phyloP scores from a whole-genome alignment of 2,113 vertebrate genomes.

The Pica pica region DNA sequence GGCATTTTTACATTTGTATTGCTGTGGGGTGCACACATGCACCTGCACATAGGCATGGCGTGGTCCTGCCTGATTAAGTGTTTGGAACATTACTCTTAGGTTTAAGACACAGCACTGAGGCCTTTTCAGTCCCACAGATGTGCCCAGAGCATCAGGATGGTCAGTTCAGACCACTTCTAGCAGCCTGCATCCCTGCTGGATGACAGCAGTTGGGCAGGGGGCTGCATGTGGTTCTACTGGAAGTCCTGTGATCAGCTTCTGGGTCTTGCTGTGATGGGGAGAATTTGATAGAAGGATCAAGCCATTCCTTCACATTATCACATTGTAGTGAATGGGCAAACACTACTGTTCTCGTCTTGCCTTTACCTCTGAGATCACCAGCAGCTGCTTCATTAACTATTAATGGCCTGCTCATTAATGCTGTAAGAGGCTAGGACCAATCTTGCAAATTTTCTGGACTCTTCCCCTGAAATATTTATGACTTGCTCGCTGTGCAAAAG shows the following conservation, averaged over 20 bases:
- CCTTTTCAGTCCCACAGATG: neutral
- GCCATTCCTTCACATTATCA: neutral
- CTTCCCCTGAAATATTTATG: constrained; percentile 59
- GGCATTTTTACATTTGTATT: neutral
- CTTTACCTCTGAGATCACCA: constrained; percentile 46
- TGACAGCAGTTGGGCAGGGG: neutral
- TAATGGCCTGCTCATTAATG: constrained; percentile 61
- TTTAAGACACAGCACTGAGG: neutral
- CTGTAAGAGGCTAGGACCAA: constrained; percentile 58
- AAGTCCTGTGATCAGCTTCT: neutral
- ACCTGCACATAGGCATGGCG: neutral
- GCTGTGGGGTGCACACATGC: accelerated
- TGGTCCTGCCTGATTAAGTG: neutral
- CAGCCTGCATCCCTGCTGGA: neutral
- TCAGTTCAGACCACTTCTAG: neutral
- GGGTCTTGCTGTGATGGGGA: neutral
- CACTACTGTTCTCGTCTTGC: neutral
- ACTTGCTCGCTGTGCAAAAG: neutral
- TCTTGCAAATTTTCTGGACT: constrained; percentile 55
- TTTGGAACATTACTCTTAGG: neutral
- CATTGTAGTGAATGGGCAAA: neutral
- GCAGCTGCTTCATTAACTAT: constrained; percentile 65
- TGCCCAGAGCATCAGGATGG: accelerated
- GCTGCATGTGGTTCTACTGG: neutral
- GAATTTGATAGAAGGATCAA: neutral